These are phyloP conservation scores for Austrolebias charrua DNA, from an alignment of 2,797 vertebrate species.

Conservation along the genomic window DNA sequence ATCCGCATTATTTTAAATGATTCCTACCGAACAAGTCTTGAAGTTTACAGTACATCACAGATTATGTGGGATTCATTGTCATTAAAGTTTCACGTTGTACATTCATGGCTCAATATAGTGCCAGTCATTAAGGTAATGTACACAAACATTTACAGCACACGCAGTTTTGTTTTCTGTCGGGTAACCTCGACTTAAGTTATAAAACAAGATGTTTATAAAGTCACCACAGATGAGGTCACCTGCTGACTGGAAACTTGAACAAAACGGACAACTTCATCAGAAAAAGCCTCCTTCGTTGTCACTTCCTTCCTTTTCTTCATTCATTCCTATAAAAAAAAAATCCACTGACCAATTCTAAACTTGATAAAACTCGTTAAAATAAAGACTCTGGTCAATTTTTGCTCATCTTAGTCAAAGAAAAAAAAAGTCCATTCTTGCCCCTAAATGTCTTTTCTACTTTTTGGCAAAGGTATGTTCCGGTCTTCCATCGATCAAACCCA, in stretches of 20 bases:
- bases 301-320: slow-evolving; percentile 1
- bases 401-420: slow-evolving; percentile 43
- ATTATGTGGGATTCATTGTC: slow-evolving; percentile 41
- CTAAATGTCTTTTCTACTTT: slow-evolving; percentile 40
- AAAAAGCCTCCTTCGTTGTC: slow-evolving; percentile 25
- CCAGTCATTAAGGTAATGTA: slow-evolving; percentile 61
- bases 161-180: slow-evolving; percentile 35
- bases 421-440: slow-evolving; percentile 42
- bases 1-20: slow-evolving; percentile 28
- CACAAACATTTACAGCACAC: slow-evolving; percentile 66
- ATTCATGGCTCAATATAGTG: slow-evolving; percentile 67
- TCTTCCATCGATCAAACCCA: slow-evolving; percentile 4
- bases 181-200: slow-evolving; percentile 33
- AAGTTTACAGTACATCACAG: slow-evolving; percentile 53
- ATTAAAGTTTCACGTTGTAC: slow-evolving; percentile 56
- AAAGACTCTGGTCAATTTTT: slow-evolving; percentile 43
- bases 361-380: slow-evolving; percentile 46
- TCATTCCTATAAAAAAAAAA: slow-evolving; percentile 28
- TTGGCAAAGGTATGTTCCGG: slow-evolving; percentile 63
- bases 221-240: slow-evolving; percentile 33
- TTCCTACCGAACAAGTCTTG: slow-evolving; percentile 49
- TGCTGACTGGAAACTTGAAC: slow-evolving; percentile 38
- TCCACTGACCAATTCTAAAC: slow-evolving; percentile 59
- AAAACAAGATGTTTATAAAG: slow-evolving; percentile 42
- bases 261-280: slow-evolving; percentile 35